Evolutionary conservation across 2,888 invertebrate genomes (phyloP), one percentile per base, ranked within the genome.

Genomic region (Andrena bicolor): DNA sequence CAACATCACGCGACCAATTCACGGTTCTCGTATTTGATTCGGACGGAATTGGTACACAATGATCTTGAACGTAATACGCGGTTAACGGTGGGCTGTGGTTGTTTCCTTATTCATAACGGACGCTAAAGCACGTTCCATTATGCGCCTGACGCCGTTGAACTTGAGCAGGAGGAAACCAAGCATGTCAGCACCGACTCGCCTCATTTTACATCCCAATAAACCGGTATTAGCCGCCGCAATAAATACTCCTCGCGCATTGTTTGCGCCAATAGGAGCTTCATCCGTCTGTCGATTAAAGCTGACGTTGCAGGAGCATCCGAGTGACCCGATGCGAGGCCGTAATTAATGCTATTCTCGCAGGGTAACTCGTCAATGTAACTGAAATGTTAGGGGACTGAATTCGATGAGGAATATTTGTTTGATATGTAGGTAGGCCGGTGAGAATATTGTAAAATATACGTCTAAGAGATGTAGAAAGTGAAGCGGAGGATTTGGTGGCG

Each of bases 181-280:
- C 86, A 76, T 86, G 88, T 91, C 91, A 90, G 90, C 90, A 89
- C 76, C 81, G 84, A 85, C 84, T 89, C 84, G 88, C 80, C 88
- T 91, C 91, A 91, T 91, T 91, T 91, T 90, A 91, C 91, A 91
- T 90, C 85, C 88, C 90, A 91, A 91, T 91, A 91, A 91, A 91
- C 87, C 85, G 90, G 91, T 82, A 91, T 91, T 91, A 91, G 90
- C 88, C 85, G 72, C 68, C 86, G 89, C 90, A 90, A 91, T 91
- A 91, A 91, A 91, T 91, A 90, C 90, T 87, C 84, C 75, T 70
- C 73, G 86, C 75, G 84, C 86, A 87, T 90, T 91, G 90, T 90
- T 90, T 89, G 89, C 88, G 72, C 74, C 87, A 73, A 88, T 85
- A 80, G 77, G 23, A 78, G 77, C 56, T 74, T 80, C 79, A 82